Evolutionary conservation across 2,113 vertebrate species (phyloP).

Genomic region (Hylia prasina): DNA sequence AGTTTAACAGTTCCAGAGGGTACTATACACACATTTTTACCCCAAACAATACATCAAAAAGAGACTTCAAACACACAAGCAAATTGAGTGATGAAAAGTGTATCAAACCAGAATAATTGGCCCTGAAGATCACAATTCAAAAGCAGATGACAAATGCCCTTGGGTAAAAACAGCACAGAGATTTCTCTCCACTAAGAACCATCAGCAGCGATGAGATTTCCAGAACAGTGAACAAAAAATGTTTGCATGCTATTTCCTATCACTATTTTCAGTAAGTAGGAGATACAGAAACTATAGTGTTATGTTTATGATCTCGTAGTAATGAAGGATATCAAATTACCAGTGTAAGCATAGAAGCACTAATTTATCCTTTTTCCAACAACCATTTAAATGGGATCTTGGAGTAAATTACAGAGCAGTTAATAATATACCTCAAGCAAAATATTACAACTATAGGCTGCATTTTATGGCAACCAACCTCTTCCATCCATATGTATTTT

Average conservation of each 20-base stretch:
- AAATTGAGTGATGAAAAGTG: slow-evolving; percentile 8
- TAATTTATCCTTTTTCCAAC: not conserved
- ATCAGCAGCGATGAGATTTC: not conserved
- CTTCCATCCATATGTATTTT: not conserved
- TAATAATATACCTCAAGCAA: not conserved
- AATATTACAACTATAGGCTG: not conserved
- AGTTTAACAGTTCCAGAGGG: not conserved
- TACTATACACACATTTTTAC: not conserved
- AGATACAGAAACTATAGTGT: not conserved
- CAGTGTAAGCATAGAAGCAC: not conserved
- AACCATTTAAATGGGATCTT: not conserved
- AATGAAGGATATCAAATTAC: not conserved
- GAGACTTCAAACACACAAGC: not conserved
- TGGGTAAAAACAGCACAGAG: not conserved
- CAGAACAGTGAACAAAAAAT: not conserved
- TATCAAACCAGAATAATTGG: slow-evolving; percentile 25
- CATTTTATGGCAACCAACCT: not conserved
- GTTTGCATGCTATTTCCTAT: not conserved
- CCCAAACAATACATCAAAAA: not conserved
- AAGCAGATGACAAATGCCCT: not conserved
- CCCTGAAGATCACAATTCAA: not conserved
- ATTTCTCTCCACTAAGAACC: not conserved
- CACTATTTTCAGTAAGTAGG: not conserved
- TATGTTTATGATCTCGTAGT: not conserved
- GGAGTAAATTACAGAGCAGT: not conserved